Percentiles rank a stretch among this genome's conserved stretches.
These are phyloP conservation scores for Vanessa atalanta DNA, from an alignment of 1,140 invertebrate species.

Conservation along the genomic window DNA sequence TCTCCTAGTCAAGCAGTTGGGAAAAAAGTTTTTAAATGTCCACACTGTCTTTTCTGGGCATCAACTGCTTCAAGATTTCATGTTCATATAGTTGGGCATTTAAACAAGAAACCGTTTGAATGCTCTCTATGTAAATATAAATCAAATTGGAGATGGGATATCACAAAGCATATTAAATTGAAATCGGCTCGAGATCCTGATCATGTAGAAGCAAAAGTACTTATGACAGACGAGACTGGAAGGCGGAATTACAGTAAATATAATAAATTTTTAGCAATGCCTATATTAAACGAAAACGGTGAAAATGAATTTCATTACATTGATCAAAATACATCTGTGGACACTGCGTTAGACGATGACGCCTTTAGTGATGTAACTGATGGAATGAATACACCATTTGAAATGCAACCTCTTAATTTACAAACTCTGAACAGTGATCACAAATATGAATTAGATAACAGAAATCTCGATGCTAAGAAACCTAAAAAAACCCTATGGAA, in stretches of 20 bases:
- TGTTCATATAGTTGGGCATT: conserved; percentile 94
- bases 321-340: conserved; percentile 60
- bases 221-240: conserved; percentile 95
- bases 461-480: conserved; percentile 69
- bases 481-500: conserved; percentile 82
- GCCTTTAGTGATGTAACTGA: conserved; percentile 57
- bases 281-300: conserved; percentile 83
- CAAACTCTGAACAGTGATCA: conserved; percentile 62
- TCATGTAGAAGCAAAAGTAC: conserved; percentile 88
- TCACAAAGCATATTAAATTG: conserved; percentile 96
- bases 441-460: conserved; percentile 55
- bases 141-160: conserved; percentile 97
- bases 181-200: conserved; percentile 91
- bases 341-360: conserved; percentile 65
- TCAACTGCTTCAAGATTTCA: conserved; percentile 95
- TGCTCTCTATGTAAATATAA: conserved; percentile 96
- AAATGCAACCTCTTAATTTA: conserved; percentile 76
- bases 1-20: conserved; percentile 73
- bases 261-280: conserved; percentile 89
- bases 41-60: conserved; percentile 94
- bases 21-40: conserved; percentile 92
- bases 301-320: conserved; percentile 72
- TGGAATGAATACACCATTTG: conserved; percentile 48
- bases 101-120: conserved; percentile 96
- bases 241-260: conserved; percentile 95